A percentile compares a stretch with the other conserved stretches of the same genome.
Evolutionary conservation across 2,797 vertebrate species (phyloP).

Genomic region (Crenichthys baileyi): DNA sequence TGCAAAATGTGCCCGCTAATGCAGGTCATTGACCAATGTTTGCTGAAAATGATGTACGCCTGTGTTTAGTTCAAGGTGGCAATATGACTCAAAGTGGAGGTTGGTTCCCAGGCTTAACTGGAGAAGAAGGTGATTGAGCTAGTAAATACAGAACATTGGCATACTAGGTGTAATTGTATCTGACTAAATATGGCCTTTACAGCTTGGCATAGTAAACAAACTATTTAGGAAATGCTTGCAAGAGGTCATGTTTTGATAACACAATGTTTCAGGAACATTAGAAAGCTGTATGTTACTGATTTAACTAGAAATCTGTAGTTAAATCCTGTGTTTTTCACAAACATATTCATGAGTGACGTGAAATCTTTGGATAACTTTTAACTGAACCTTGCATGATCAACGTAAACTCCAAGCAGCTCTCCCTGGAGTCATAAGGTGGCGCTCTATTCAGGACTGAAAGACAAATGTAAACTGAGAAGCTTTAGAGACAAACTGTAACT

Average conservation of each 20-base stretch:
- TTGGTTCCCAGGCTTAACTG: not conserved
- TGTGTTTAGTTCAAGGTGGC: not conserved
- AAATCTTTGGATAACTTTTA: no score
- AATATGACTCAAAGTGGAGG: not conserved
- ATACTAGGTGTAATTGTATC: not conserved
- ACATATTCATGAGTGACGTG: no score
- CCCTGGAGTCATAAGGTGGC: no score
- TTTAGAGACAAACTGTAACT: no score
- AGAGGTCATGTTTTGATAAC: not conserved
- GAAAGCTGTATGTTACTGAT: no score
- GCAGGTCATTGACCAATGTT: not conserved
- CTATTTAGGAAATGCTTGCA: not conserved
- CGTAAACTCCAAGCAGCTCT: no score
- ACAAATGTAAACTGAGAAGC: no score
- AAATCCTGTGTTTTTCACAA: no score
- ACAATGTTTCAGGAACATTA: no score
- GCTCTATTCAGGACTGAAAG: no score
- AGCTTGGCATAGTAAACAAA: not conserved
- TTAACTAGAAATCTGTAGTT: not conserved
- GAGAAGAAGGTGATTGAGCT: conserved; percentile 6
- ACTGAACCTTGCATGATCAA: no score
- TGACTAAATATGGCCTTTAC: not conserved
- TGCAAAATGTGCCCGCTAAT: not conserved
- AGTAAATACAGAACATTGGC: not conserved
- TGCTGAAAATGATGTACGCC: not conserved